phyloP scores from a whole-genome alignment of 2,888 invertebrate genomes.

The Tenthredo notha region DNA sequence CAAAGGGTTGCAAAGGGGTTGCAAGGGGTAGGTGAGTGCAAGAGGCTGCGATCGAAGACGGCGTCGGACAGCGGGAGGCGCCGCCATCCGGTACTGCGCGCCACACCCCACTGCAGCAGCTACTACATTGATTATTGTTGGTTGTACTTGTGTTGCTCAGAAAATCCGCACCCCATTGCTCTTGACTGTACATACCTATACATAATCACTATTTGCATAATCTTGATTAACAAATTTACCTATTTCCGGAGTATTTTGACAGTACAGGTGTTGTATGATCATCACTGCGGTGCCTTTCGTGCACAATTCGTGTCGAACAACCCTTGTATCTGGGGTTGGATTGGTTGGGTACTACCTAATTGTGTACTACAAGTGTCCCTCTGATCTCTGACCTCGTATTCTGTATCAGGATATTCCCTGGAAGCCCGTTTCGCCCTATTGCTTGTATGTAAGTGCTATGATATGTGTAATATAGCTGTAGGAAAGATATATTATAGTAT shows the following conservation, averaged over 20 bases:
- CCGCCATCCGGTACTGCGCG: slow-evolving; percentile 69
- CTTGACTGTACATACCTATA: background rate
- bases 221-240: background rate
- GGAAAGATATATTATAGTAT: background rate
- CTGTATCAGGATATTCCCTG: background rate
- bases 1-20: slow-evolving; percentile 49
- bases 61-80: slow-evolving; percentile 74
- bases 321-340: background rate
- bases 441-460: background rate
- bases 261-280: background rate
- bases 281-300: background rate
- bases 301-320: background rate
- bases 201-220: background rate
- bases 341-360: background rate
- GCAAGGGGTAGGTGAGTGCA: slow-evolving; percentile 58
- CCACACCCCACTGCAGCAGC: slow-evolving; percentile 77
- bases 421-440: background rate
- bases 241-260: background rate
- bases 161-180: background rate
- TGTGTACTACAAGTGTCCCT: background rate
- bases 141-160: slow-evolving; percentile 64
- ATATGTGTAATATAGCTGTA: background rate
- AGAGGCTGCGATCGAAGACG: slow-evolving; percentile 71
- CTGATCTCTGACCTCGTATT: background rate
- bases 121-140: slow-evolving; percentile 78